Base-by-base conservation (phyloP, 2,888 invertebrate species). In the Crioceris asparagi region DNA sequence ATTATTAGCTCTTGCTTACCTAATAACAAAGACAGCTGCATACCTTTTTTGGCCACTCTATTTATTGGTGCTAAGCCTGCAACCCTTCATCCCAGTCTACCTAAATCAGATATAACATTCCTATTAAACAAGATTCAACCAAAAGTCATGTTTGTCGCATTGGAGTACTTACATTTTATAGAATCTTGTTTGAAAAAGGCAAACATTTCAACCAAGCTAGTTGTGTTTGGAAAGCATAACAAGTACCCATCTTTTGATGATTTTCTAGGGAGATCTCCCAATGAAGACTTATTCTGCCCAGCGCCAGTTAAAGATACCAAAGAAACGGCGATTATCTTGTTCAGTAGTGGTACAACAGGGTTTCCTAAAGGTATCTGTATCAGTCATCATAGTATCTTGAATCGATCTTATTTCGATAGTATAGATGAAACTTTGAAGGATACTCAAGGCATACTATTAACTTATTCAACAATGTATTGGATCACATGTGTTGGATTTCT, bases 31-130 rank as follows among this genome's bases (percentile, higher is more conserved):
- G 32, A 44, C 32, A 41, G 38, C 27, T 36, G 32, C 12, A 57
- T 70, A 21, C 69, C 71, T 0, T 61, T 66, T 35, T 64, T 71
- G 26, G 70, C 70, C 1, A 60, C 65, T 1, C 45, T 68, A 3
- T 69, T 62, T 44, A 54, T 68, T 12, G 71, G 71, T 3, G 55
- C 51, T 2, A 52, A 46, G 14, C 32, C 54, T 2, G 47, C 53
- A 7, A 43, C 56, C 10, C 44, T 55, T 29, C 57, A 62, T 40
- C 55, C 56, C 2, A 44, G 42, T 1, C 39, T 59, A 17, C 49
- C 53, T 1, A 29, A 36, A 7, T 19, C 40, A 17, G 56, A 59
- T 41, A 44, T 49, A 10, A 44, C 41, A 17, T 45, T 52, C 30
- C 38, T 57, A n/a, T n/a, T n/a, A n/a, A n/a, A n/a, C n/a, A n/a